These are phyloP conservation scores for Montipora cactus DNA, from an alignment of 64 coral and sea anemone genomes.

Conservation along the genomic window DNA sequence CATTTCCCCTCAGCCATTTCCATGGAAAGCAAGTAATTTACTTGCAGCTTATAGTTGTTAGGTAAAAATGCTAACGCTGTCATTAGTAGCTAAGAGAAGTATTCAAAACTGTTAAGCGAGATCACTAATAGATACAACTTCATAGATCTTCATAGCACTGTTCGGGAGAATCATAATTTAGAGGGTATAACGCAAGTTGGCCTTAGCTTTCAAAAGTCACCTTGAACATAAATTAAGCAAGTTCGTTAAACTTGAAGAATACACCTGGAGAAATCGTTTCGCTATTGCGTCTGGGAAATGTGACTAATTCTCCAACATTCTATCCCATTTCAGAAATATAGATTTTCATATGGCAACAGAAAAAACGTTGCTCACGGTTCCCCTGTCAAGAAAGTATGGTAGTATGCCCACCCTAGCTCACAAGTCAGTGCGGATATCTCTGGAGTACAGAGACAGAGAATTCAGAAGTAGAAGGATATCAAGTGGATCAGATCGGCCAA, in stretches of 20 bases:
- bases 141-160: no score
- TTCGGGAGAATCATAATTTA: no score
- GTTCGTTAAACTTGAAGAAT: background rate
- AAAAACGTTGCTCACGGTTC: constrained; percentile 9
- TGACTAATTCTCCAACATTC: background rate
- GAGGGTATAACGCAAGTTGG: no score
- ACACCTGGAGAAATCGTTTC: background rate
- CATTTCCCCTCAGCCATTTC: no score
- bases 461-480: background rate
- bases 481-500: background rate
- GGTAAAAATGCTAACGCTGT: no score
- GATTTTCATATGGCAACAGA: background rate
- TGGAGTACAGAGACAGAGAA: background rate
- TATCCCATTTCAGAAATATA: background rate
- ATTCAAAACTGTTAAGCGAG: no score
- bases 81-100: no score
- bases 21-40: no score
- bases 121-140: no score
- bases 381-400: background rate
- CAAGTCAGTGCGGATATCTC: constrained; percentile 10
- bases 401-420: constrained; percentile 23
- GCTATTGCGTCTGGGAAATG: background rate
- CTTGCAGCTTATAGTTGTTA: no score
- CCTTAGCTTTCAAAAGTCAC: no score
- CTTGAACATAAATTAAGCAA: background rate